Evolutionary conservation across 2,797 vertebrate genomes (phyloP).

Genomic region (Notoglanidium macrostoma): DNA sequence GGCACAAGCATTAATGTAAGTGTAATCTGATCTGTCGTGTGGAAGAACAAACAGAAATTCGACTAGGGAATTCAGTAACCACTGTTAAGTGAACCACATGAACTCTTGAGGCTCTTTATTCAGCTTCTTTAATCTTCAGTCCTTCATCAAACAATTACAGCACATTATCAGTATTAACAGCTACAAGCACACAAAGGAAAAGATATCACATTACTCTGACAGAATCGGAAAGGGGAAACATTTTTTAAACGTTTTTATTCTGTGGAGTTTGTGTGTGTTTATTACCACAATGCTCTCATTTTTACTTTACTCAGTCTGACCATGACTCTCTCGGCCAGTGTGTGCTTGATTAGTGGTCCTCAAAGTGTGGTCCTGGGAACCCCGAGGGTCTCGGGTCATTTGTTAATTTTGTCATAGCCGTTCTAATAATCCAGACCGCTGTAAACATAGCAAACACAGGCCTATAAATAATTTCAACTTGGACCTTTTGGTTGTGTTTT

Average conservation of each 20-base stretch:
- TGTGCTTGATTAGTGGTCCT: neutral
- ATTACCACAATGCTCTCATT: neutral
- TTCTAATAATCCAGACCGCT: neutral
- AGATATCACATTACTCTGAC: neutral
- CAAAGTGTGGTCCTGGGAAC: neutral
- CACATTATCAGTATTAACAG: neutral
- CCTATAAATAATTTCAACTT: neutral
- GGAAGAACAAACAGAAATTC: slow-evolving; percentile 12
- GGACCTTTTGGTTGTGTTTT: too few relatives aligned
- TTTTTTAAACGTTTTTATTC: neutral
- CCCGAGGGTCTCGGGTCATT: neutral
- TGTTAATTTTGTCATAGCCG: neutral
- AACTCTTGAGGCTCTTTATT: slow-evolving; percentile 25
- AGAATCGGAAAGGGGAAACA: neutral
- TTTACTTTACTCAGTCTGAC: neutral
- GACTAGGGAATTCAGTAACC: slow-evolving; percentile 30
- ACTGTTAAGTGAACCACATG: slow-evolving; percentile 20
- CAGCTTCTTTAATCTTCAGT: slow-evolving; percentile 12
- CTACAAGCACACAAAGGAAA: neutral
- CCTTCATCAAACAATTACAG: slow-evolving; percentile 6
- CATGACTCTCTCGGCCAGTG: neutral
- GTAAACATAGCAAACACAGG: neutral
- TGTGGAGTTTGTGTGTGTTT: neutral
- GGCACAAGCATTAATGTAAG: slow-evolving; percentile 64
- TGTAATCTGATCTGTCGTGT: slow-evolving; percentile 38